A percentile compares a stretch with the other conserved stretches of the same genome.
phyloP scores from a whole-genome alignment of 2,888 invertebrate genomes.

The Tricholauxania praeusta region DNA sequence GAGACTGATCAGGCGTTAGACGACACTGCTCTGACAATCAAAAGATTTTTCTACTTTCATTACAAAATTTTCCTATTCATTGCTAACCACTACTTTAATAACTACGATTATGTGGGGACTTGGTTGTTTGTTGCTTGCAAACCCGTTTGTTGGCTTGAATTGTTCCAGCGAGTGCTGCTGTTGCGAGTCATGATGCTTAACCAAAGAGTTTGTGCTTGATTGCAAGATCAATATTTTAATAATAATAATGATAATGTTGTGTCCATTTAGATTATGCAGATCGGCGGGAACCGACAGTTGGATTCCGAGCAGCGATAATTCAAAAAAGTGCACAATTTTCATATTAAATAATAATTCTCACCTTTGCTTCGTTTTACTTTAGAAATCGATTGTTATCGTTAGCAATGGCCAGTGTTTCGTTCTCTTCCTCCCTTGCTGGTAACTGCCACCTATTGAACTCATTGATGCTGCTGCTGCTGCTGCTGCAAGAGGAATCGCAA shows the following conservation, averaged over 20 bases:
- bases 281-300: too few species aligned
- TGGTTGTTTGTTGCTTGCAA: too few species aligned
- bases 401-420: conserved; percentile 3
- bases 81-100: neutral
- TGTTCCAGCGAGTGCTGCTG: too few species aligned
- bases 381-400: conserved; percentile 6
- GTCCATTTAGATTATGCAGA: too few species aligned
- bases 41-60: conserved; percentile 10
- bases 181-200: too few species aligned
- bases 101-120: too few species aligned
- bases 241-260: too few species aligned
- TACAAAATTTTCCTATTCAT: conserved; percentile 5
- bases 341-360: neutral
- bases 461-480: neutral
- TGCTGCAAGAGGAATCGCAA: neutral
- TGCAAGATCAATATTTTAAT: too few species aligned
- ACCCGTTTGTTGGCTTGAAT: too few species aligned
- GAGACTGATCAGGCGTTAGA: neutral
- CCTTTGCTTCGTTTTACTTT: neutral
- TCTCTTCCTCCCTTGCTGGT: neutral
- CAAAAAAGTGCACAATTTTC: too few species aligned
- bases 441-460: neutral
- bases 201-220: too few species aligned
- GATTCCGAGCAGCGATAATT: neutral
- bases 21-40: neutral